A percentile compares a stretch with the other conserved stretches of the same genome.
phyloP scores from a whole-genome alignment of 1,140 invertebrate species.

The Drosophila orena region DNA sequence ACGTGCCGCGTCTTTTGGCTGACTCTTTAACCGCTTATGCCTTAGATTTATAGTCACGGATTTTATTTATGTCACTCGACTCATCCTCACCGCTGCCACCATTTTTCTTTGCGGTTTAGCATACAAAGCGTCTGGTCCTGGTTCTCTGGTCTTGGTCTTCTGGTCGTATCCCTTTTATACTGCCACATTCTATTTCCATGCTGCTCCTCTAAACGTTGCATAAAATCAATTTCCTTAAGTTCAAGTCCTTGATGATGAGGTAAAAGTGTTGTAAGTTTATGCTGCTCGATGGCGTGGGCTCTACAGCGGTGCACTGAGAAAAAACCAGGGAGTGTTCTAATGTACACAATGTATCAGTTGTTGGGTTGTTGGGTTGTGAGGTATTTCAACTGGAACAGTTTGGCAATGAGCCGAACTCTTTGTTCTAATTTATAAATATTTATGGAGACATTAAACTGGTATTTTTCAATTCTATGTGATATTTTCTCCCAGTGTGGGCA shows the following conservation, averaged over 20 bases:
- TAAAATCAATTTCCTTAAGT: conserved; percentile 77
- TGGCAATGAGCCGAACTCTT: too few relatives aligned
- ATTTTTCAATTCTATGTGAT: too few relatives aligned
- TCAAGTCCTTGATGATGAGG: conserved; percentile 67
- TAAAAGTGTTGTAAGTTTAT: conserved; percentile 79
- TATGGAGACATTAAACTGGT: too few relatives aligned
- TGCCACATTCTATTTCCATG: conserved; percentile 17
- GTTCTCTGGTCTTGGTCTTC: too few relatives aligned
- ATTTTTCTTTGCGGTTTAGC: conserved; percentile 73
- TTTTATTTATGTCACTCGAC: conserved; percentile 80
- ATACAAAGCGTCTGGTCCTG: conserved; percentile 44
- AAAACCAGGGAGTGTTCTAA: neutral
- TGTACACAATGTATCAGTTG: too few relatives aligned
- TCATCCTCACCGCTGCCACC: conserved; percentile 35
- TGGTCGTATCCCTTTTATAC: neutral
- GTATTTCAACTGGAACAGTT: too few relatives aligned
- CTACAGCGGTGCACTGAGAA: neutral
- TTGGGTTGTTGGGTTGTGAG: too few relatives aligned
- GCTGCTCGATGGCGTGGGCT: conserved; percentile 18
- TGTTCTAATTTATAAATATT: too few relatives aligned
- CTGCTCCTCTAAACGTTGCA: conserved; percentile 51
- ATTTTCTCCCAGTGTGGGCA: conserved; percentile 14
- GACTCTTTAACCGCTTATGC: conserved; percentile 76
- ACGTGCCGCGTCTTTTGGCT: conserved; percentile 50
- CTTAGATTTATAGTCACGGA: conserved; percentile 80